These are phyloP conservation scores for Isoperla grammatica DNA, from an alignment of 2,888 invertebrate genomes.

Conservation along the genomic window DNA sequence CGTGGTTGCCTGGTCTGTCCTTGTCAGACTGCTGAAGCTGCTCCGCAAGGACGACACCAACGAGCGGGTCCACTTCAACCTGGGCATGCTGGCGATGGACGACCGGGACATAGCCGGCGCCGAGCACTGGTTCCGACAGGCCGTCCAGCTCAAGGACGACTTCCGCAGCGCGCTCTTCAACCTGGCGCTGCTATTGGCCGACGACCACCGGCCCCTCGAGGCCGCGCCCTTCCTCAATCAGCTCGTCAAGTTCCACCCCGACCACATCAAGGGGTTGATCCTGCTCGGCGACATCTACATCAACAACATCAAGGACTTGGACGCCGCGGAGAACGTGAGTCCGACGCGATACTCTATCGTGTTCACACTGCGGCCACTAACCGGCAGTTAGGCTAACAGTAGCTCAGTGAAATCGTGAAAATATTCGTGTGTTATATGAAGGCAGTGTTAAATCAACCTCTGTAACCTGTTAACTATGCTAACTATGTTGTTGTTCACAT, in stretches of 20 bases:
- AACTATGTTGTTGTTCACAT: no score
- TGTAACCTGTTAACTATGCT: no score
- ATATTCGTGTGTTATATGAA: not conserved
- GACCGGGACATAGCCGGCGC: conserved; percentile 83
- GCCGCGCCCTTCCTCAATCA: conserved; percentile 90
- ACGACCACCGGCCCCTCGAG: conserved; percentile 80
- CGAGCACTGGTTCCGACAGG: conserved; percentile 80
- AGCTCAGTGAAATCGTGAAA: not conserved
- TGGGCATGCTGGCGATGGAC: conserved; percentile 96
- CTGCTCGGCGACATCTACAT: conserved; percentile 93
- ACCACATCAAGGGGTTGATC: conserved; percentile 91
- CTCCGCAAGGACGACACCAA: conserved; percentile 51
- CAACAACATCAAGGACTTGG: conserved; percentile 88
- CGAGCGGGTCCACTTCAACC: conserved; percentile 89
- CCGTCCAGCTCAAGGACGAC: conserved; percentile 80
- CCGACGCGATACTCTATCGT: not conserved
- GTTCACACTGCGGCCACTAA: no score
- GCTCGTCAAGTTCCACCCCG: conserved; percentile 83
- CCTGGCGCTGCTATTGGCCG: conserved; percentile 82
- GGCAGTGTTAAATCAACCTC: no score
- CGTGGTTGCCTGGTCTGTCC: no score
- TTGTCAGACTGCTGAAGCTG: conserved; percentile 9
- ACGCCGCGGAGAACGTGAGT: conserved; percentile 87
- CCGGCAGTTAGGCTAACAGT: not conserved
- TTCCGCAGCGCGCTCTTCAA: conserved; percentile 94